Evolutionary conservation across 2,888 invertebrate genomes (phyloP).

Genomic region (Protonemura montana): DNA sequence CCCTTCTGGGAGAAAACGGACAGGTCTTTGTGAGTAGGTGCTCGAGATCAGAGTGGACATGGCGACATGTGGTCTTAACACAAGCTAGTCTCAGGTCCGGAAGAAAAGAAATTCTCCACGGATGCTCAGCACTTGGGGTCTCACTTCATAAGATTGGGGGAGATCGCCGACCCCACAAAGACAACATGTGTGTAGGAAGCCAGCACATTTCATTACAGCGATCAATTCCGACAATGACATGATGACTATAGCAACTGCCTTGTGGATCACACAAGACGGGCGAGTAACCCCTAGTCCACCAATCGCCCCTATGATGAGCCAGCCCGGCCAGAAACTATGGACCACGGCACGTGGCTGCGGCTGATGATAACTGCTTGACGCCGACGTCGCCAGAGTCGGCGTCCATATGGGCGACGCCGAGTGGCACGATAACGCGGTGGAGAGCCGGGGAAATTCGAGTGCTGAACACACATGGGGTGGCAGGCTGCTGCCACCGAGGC

Average conservation of each 20-base stretch:
- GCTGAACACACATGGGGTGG: not conserved
- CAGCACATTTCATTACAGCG: not conserved
- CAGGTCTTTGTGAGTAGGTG: not conserved
- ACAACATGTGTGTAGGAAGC: not conserved
- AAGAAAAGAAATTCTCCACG: not conserved
- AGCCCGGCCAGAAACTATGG: not conserved
- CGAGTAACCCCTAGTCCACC: not conserved
- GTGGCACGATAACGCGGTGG: not conserved
- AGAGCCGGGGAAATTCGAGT: not conserved
- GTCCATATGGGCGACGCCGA: conserved; percentile 12
- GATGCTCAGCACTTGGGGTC: not conserved
- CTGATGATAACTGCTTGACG: not conserved
- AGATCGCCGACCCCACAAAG: not conserved
- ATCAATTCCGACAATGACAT: not conserved
- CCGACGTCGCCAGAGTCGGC: not conserved
- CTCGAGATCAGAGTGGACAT: not conserved
- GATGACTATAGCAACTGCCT: not conserved
- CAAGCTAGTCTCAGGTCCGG: not conserved
- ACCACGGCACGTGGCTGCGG: not conserved
- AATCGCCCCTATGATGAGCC: not conserved
- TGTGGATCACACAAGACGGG: not conserved
- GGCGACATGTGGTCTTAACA: not conserved
- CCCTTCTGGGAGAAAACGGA: not conserved
- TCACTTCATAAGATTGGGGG: not conserved
- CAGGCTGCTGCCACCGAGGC: not conserved